Conservation (phyloP, 2,797 vertebrate genomes). For the Pseudomugil gertrudae region DNA sequence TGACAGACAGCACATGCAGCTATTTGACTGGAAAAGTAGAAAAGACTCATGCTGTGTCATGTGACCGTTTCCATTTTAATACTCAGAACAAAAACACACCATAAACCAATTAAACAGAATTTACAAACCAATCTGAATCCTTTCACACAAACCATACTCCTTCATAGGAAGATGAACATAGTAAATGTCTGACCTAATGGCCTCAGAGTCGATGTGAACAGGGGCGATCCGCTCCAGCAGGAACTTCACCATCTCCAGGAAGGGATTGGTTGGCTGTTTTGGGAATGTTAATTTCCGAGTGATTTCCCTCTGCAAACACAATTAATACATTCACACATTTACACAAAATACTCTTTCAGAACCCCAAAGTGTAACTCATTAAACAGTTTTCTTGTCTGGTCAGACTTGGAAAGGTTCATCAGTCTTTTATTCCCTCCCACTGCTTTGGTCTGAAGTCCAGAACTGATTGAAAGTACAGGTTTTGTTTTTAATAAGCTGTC, state of each 20-base stretch:
- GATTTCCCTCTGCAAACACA: constrained; percentile 89
- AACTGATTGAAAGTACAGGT: background rate
- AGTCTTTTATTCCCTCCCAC: background rate
- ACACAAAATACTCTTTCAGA: background rate
- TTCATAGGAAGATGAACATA: background rate
- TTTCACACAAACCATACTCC: constrained; percentile 4
- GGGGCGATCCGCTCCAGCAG: constrained; percentile 98
- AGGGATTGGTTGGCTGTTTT: constrained; percentile 99
- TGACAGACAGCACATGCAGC: constrained; percentile 35
- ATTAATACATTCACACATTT: constrained; percentile 2
- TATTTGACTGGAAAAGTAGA: constrained; percentile 14
- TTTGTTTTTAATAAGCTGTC: background rate
- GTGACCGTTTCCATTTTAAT: constrained; percentile 8
- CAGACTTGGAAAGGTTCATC: too few species aligned
- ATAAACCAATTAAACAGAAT: background rate
- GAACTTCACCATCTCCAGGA: constrained; percentile 99
- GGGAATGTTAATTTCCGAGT: constrained; percentile 98
- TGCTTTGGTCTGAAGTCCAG: background rate
- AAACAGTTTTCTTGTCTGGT: too few species aligned
- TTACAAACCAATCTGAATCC: background rate
- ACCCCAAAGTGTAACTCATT: too few species aligned
- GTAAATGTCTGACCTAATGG: constrained; percentile 89
- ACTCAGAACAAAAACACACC: background rate
- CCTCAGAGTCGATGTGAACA: constrained; percentile 98
- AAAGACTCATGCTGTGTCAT: constrained; percentile 5